Percentiles rank a stretch among this genome's conserved stretches.
Conservation (phyloP, 2,113 vertebrate species). For the Hiodon alosoides region DNA sequence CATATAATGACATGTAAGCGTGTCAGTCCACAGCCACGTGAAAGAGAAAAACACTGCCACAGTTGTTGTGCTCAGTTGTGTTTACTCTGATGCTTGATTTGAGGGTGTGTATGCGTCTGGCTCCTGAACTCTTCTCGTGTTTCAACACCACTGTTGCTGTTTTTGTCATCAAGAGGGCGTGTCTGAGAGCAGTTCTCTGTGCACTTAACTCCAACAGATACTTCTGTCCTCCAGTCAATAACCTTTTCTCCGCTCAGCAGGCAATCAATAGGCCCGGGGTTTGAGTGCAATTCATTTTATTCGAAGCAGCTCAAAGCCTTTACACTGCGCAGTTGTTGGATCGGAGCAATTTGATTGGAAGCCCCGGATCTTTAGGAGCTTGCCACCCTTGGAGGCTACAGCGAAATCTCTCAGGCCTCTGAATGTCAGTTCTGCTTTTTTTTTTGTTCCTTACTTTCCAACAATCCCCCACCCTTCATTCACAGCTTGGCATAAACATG, state of each 20-base stretch:
- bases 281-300: background rate
- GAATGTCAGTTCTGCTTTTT: too few species aligned
- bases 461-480: too few species aligned
- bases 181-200: background rate
- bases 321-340: background rate
- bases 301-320: background rate
- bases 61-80: too few species aligned
- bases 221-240: constrained; percentile 10
- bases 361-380: background rate
- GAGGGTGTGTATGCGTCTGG: background rate
- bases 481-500: too few species aligned
- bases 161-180: background rate
- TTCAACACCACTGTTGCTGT: background rate
- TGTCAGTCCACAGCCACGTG: too few species aligned
- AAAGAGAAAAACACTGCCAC: too few species aligned
- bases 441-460: too few species aligned
- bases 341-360: background rate
- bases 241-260: background rate
- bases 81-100: background rate
- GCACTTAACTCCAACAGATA: constrained; percentile 2
- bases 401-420: too few species aligned
- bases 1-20: too few species aligned
- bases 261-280: background rate
- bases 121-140: background rate
- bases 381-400: too few species aligned